These are phyloP conservation scores for Chitala chitala DNA, from an alignment of 2,113 vertebrate species.

Conservation along the genomic window DNA sequence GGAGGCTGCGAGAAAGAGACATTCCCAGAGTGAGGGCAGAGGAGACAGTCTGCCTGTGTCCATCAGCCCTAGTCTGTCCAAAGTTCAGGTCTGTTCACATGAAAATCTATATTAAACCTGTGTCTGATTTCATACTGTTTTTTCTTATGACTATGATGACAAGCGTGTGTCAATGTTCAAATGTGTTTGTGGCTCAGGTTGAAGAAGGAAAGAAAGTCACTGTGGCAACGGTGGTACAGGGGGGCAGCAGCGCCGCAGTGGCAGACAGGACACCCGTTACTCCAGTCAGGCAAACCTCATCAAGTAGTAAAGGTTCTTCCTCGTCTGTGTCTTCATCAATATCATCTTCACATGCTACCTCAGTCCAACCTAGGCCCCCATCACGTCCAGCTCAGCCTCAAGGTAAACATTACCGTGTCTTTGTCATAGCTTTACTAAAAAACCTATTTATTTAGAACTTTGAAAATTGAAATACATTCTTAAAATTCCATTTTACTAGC, in stretches of 20 bases:
- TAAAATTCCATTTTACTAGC: no score
- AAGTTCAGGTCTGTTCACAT: background rate
- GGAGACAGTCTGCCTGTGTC: background rate
- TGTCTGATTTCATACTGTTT: background rate
- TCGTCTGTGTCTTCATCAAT: slow-evolving; percentile 37
- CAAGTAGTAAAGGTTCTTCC: slow-evolving; percentile 28
- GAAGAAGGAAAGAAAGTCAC: slow-evolving; percentile 59
- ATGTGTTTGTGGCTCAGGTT: slow-evolving; percentile 41
- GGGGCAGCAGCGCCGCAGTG: slow-evolving; percentile 37
- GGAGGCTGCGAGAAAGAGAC: slow-evolving; percentile 39
- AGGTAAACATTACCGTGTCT: slow-evolving; percentile 53
- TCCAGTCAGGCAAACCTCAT: slow-evolving; percentile 40
- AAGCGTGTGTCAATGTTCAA: background rate
- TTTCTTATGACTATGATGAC: background rate
- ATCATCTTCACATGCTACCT: slow-evolving; percentile 36
- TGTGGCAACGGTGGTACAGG: slow-evolving; percentile 43
- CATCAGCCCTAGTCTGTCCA: background rate
- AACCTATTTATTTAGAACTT: no score
- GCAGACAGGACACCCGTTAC: slow-evolving; percentile 40
- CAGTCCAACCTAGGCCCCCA: slow-evolving; percentile 33
- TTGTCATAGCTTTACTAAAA: background rate
- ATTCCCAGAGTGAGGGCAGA: slow-evolving; percentile 22
- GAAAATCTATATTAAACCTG: background rate
- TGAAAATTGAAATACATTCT: no score
- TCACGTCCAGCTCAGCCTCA: slow-evolving; percentile 33